Base-by-base conservation (phyloP, 2,797 vertebrate species). In the Ctenosaura bakeri region DNA sequence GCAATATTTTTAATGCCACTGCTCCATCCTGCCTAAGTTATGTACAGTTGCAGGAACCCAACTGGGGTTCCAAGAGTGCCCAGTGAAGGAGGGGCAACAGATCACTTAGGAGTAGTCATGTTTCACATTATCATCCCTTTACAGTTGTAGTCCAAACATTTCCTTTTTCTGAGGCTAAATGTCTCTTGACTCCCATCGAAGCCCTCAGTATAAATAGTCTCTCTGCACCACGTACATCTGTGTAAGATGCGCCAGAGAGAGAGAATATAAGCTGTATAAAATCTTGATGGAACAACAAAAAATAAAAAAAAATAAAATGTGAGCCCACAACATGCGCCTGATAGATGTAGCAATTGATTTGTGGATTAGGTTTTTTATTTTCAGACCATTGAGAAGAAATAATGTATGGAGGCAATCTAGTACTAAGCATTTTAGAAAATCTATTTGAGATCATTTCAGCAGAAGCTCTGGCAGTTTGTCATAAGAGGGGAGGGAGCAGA, bases 321-420 rank as follows among this genome's bases (percentile, higher is more conserved):
- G 96, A 96, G 96, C 97, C 96, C 96, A 96, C 97, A 97, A 97
- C 96, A 97, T 97, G 97, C 97, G 97, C 98, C 97, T 97, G 97
- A 97, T 97, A 97, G 97, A 97, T 97, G 97, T 95, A 97, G 97
- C 97, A 98, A 98, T 98, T 98, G 98, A 99, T 99, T 99, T 99
- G 98, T 99, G 98, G 98, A 98, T 98, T 99, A 98, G 98, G 97
- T 98, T 98, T 98, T 78, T 98, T 98, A 98, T 98, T 98, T 98
- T 98, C 97, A 97, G 97, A 98, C 98, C 98, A 98, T 99, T 99
- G 98, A 99, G 99, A 98, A 98, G 98, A 99, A 99, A 99, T 99
- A 99, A 99, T 99, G 99, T 99, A 99, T 99, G 98, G 98, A 99
- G 98, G 98, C 99, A 99, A 99, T 99, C 99, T 99, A 98, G 98